These are phyloP conservation scores for Drosophila arizonae DNA, from an alignment of 1,140 invertebrate species.

Conservation along the genomic window DNA sequence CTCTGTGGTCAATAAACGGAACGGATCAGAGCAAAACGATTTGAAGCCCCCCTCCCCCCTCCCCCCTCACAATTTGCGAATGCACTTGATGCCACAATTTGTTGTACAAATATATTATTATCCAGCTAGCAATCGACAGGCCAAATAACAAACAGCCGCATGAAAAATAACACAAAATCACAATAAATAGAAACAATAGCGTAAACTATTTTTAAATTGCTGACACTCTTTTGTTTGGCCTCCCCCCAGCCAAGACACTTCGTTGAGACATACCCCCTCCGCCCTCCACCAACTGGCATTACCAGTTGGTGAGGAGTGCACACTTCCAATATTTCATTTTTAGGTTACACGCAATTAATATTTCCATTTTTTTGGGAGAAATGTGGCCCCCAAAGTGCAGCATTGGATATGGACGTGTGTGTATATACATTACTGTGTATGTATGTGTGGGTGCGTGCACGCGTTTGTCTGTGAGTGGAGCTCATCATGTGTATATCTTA, in stretches of 20 bases:
- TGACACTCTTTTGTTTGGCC: conserved; percentile 73
- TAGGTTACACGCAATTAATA: conserved; percentile 78
- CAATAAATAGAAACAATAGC: conserved; percentile 70
- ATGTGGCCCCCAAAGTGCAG: conserved; percentile 50
- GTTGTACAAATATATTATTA: conserved; percentile 25
- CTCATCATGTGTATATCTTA: conserved; percentile 42
- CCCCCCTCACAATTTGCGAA: conserved; percentile 25
- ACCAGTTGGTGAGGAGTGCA: conserved; percentile 45
- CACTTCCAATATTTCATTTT: conserved; percentile 70
- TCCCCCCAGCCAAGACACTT: conserved; percentile 3
- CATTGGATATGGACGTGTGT: conserved; percentile 5
- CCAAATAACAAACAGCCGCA: conserved; percentile 8
- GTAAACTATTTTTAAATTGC: conserved; percentile 76
- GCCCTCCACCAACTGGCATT: not conserved
- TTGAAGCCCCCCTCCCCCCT: conserved; percentile 4
- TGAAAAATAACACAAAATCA: conserved; percentile 54
- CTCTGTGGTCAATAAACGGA: conserved; percentile 43
- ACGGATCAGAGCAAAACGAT: conserved; percentile 5
- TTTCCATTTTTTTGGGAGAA: conserved; percentile 50
- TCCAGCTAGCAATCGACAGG: conserved; percentile 32
- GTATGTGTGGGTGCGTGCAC: conserved; percentile 1
- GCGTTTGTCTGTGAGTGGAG: conserved; percentile 15
- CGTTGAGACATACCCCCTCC: conserved; percentile 9
- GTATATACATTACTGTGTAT: conserved; percentile 1
- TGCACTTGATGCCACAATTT: conserved; percentile 55